phyloP scores from a whole-genome alignment of 2,113 vertebrate species.

The Clarias magur region DNA sequence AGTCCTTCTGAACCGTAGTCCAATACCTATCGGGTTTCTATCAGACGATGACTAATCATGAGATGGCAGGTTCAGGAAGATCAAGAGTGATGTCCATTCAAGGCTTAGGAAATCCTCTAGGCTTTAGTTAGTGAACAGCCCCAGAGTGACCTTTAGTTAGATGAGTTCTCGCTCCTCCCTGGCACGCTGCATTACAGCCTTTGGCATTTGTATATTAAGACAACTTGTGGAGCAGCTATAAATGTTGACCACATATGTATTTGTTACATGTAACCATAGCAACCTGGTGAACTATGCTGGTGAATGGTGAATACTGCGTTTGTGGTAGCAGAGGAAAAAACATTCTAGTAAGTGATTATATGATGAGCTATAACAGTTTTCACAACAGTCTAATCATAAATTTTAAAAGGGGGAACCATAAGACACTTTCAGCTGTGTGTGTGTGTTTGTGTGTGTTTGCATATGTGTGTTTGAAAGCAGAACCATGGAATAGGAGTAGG shows the following conservation, averaged over 20 bases:
- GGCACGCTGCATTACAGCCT: conserved; percentile 21
- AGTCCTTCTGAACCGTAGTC: too few relatives aligned
- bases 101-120: conserved; percentile 4
- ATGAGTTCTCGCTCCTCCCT: not conserved
- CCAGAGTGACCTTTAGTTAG: conserved; percentile 27
- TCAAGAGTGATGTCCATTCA: conserved; percentile 11
- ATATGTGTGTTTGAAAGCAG: conserved; percentile 24
- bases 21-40: not conserved
- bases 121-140: not conserved
- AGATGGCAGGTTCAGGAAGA: not conserved
- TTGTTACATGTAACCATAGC: conserved; percentile 36
- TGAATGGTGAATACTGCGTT: not conserved
- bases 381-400: conserved; percentile 7
- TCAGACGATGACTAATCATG: not conserved
- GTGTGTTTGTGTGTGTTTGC: conserved; percentile 38
- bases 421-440: conserved; percentile 19
- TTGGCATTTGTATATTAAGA: not conserved
- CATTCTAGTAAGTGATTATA: conserved; percentile 10
- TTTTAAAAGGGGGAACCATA: not conserved
- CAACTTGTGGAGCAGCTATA: not conserved
- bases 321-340: conserved; percentile 15
- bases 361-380: conserved; percentile 26
- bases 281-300: conserved; percentile 15
- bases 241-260: conserved; percentile 11
- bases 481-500: conserved; percentile 18